Percentiles rank a stretch among this genome's conserved stretches.
Evolutionary conservation across 92 coral and sea anemone species (phyloP).

Genomic region (Zoanthus sociatus): DNA sequence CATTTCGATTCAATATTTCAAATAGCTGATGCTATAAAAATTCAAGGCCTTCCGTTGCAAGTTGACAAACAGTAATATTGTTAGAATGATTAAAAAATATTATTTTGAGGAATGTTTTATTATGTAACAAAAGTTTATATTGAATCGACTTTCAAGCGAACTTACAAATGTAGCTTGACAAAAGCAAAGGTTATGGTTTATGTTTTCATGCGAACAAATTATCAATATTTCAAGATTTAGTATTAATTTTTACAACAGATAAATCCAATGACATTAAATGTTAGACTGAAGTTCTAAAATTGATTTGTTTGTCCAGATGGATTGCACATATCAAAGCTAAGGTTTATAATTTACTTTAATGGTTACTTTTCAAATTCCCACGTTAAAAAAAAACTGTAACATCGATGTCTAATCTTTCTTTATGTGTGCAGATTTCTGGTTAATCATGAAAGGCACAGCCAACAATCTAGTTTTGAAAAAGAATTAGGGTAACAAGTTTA

Average conservation of each 20-base stretch:
- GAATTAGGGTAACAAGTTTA: not conserved
- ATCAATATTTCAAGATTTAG: not conserved
- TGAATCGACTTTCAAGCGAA: not conserved
- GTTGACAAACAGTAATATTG: not conserved
- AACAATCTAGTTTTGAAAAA: not conserved
- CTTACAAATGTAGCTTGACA: not conserved
- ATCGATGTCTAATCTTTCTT: no score
- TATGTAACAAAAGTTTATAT: not conserved
- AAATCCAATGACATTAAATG: not conserved
- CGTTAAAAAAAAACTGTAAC: no score
- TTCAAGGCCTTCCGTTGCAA: constrained; percentile 21
- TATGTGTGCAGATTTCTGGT: no score
- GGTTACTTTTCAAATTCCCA: no score
- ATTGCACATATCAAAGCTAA: no score
- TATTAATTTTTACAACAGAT: not conserved
- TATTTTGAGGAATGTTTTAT: not conserved
- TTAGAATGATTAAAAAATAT: not conserved
- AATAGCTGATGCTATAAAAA: not conserved
- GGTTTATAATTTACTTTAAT: no score
- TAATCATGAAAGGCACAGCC: not conserved
- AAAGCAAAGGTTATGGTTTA: not conserved
- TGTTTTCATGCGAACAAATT: not conserved
- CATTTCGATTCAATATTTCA: not conserved
- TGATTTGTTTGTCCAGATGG: not conserved
- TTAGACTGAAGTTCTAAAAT: not conserved